A percentile compares a stretch with the other conserved stretches of the same genome.
These are phyloP conservation scores for Pammene fasciana DNA, from an alignment of 2,888 invertebrate genomes.

Conservation along the genomic window DNA sequence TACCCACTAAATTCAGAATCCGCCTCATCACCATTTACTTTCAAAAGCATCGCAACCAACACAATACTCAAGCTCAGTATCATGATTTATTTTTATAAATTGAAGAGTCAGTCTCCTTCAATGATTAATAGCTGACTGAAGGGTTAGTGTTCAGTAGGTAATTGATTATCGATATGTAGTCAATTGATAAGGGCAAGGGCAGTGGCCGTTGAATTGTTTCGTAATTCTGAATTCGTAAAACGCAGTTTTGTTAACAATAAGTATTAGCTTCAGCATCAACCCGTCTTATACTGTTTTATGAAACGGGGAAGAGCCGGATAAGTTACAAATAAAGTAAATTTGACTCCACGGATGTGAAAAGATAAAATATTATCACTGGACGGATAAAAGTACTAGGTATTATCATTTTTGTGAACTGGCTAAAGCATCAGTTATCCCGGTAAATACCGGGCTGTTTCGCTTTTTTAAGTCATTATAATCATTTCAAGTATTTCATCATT, in stretches of 20 bases:
- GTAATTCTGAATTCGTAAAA: conserved; percentile 24
- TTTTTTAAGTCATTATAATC: background rate
- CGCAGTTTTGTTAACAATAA: background rate
- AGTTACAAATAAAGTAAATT: too few species aligned
- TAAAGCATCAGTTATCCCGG: background rate
- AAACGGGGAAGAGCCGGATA: too few species aligned
- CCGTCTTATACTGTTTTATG: too few species aligned
- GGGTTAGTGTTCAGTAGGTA: conserved; percentile 9
- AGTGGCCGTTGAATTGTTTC: conserved; percentile 28
- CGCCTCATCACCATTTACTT: conserved; percentile 16
- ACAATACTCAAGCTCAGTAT: conserved; percentile 14
- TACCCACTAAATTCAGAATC: conserved; percentile 9
- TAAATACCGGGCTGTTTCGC: background rate
- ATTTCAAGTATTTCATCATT: too few species aligned
- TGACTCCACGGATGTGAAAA: too few species aligned
- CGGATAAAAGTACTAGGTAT: too few species aligned
- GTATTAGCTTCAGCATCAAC: background rate
- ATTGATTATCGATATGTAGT: conserved; percentile 25
- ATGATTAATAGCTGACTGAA: conserved; percentile 35
- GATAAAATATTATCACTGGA: too few species aligned
- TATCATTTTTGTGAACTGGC: background rate
- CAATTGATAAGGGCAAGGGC: conserved; percentile 31
- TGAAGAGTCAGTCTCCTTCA: conserved; percentile 27
- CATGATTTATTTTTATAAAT: conserved; percentile 8
- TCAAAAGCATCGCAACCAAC: conserved; percentile 16